Evolutionary conservation across 2,113 vertebrate species (phyloP).

Genomic region (Gallinago paraguaiae): DNA sequence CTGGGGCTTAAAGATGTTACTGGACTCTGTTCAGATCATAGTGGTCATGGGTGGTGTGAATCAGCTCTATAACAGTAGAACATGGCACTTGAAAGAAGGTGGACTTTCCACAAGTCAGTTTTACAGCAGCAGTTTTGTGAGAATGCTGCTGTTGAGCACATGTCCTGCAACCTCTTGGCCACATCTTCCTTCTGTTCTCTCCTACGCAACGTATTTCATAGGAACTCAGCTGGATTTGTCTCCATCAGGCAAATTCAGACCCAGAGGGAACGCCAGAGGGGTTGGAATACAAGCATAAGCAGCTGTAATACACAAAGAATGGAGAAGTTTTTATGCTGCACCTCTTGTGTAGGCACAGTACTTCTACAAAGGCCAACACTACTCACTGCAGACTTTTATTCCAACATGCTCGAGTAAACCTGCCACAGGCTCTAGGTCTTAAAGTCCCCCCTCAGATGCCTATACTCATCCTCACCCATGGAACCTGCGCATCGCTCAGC

Average conservation of each 20-base stretch:
- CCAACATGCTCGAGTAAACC: too few species aligned
- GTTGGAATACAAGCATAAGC: background rate
- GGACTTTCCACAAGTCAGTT: background rate
- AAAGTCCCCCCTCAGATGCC: too few species aligned
- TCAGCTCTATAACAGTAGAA: background rate
- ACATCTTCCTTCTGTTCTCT: background rate
- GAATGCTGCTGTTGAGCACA: background rate
- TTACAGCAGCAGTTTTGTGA: background rate
- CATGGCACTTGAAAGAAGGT: background rate
- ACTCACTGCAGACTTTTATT: background rate
- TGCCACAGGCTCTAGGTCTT: too few species aligned
- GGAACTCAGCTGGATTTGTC: background rate
- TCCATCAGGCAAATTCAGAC: background rate
- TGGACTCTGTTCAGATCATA: background rate
- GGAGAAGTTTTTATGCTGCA: background rate
- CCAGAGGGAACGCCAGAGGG: accelerated
- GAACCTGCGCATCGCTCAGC: background rate
- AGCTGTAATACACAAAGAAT: background rate
- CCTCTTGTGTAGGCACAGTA: background rate
- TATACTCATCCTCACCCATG: accelerated
- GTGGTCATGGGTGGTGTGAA: background rate
- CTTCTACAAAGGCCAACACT: background rate
- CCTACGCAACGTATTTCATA: background rate
- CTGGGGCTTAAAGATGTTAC: background rate
- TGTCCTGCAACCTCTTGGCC: background rate